Evolutionary conservation across 2,888 invertebrate species (phyloP).

Genomic region (Dryomyza anilis): DNA sequence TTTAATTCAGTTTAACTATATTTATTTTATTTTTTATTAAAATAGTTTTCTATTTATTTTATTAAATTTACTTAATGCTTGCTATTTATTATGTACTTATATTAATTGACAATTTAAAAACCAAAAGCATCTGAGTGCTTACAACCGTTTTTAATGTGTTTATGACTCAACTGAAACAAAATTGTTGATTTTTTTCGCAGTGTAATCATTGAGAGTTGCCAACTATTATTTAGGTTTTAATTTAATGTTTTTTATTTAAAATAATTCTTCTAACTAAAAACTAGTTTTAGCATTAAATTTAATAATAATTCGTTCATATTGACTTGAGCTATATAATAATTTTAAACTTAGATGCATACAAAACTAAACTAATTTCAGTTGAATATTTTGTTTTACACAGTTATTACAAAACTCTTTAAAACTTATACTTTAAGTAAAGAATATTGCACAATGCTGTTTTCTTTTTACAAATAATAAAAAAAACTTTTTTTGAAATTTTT

Average conservation of each 20-base stretch:
- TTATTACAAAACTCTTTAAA: not conserved
- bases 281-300: not conserved
- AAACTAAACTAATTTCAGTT: not conserved
- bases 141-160: not conserved
- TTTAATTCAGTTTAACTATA: no score
- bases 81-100: not conserved
- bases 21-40: no score
- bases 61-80: no score
- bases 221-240: not conserved
- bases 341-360: not conserved
- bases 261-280: not conserved
- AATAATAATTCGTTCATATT: not conserved
- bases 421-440: no score
- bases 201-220: not conserved
- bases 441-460: no score
- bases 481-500: not conserved
- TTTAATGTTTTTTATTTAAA: not conserved
- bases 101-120: conserved; percentile 14
- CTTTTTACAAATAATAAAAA: no score
- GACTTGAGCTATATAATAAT: conserved; percentile 5
- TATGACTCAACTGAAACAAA: not conserved
- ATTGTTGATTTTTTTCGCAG: not conserved
- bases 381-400: not conserved
- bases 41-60: no score
- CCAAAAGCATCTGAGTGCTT: not conserved